Base-by-base conservation (phyloP, 2,113 vertebrate genomes). In the Halichoerus grypus region DNA sequence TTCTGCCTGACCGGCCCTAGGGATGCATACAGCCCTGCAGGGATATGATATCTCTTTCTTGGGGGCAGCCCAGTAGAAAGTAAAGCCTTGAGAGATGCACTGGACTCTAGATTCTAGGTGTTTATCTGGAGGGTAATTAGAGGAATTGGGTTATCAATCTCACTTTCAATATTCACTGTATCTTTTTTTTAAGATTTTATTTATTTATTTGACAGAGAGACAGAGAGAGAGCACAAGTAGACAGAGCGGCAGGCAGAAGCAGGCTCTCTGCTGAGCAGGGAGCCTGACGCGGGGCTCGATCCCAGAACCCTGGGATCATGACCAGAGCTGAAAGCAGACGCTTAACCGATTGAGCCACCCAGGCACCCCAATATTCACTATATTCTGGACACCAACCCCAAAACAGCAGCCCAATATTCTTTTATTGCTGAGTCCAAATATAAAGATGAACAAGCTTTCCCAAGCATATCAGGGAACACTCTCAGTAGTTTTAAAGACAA, bases 401-500 rank as follows among this genome's bases (percentile, higher is more conserved):
- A 71, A 96, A 97, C 22, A 88, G 53, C 36, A 97, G 63, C 14
- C 59, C 36, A 31, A 31, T 81, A 63, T 42, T 93, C 59, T 95
- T 94, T 88, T n/a, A 86, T 61, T 69, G 55, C 89, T 39, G 59
- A 91, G 57, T 71, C 63, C 46, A 96, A 95, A 97, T 5, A 74
- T 83, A 96, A 92, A 96, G 91, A 97, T 46, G 19, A 46, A 57
- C 39, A 95, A 76, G 59, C 57, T 96, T 89, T 96, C 15, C 51
- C 79, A 93, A 96, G 61, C 42, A 67, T 65, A 84, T 46, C 46
- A 81, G 28, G 86, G 77, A 94, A 84, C 33, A 94, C 13, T 84
- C 36, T 79, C 24, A 31, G 67, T 63, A 93, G 71, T 91, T 90
- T 87, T 55, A 95, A 97, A 83, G 79, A 87, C 46, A 72, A 12